Conservation (phyloP, 1,140 invertebrate species). For the Dendroctonus ponderosae region DNA sequence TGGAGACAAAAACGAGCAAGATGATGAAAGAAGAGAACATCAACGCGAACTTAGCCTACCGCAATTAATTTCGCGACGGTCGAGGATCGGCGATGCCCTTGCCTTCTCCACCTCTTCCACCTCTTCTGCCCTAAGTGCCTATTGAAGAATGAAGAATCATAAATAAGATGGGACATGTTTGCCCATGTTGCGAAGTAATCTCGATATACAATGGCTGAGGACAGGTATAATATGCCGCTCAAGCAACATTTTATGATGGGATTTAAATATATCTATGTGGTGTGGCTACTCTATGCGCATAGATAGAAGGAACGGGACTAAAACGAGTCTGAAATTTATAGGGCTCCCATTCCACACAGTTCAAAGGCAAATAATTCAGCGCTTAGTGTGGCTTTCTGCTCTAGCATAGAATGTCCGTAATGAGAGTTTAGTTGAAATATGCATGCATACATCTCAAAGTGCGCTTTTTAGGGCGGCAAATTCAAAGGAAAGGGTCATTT, state of each 20-base stretch:
- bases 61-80: slow-evolving; percentile 27
- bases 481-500: too few species aligned
- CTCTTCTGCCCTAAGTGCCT: slow-evolving; percentile 2
- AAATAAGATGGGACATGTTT: slow-evolving; percentile 32
- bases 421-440: too few species aligned
- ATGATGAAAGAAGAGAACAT: slow-evolving; percentile 31
- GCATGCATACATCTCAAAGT: too few species aligned
- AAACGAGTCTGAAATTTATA: too few species aligned
- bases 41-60: slow-evolving; percentile 26
- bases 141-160: slow-evolving; percentile 27
- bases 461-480: too few species aligned
- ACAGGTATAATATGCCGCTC: slow-evolving; percentile 11
- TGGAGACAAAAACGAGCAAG: slow-evolving; percentile 22
- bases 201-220: slow-evolving; percentile 25
- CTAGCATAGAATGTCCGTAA: too few species aligned
- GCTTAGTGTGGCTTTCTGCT: too few species aligned
- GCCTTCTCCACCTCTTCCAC: slow-evolving; percentile 7
- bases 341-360: too few species aligned
- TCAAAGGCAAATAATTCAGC: too few species aligned
- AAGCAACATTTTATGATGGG: not conserved
- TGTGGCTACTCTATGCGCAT: too few species aligned
- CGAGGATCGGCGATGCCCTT: not conserved
- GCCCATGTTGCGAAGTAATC: slow-evolving; percentile 14
- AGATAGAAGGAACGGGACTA: too few species aligned
- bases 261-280: slow-evolving; percentile 2